Evolutionary conservation across 2,113 vertebrate genomes (phyloP).

Genomic region (Corythornis vintsioides): DNA sequence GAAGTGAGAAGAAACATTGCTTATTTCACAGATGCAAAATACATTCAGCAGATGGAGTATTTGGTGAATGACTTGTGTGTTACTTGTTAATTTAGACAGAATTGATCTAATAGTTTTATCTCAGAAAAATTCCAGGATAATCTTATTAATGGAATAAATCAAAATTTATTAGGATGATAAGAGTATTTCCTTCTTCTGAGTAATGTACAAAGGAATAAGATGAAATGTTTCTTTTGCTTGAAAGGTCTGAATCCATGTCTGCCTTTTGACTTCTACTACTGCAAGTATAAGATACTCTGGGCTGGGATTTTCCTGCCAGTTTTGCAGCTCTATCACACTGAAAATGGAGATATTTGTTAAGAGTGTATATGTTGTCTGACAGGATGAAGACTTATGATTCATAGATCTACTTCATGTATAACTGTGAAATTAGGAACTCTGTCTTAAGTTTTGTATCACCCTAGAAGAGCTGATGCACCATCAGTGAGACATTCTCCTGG

Average conservation of each 20-base stretch:
- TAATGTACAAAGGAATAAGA: not conserved
- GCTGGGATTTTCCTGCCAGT: not conserved
- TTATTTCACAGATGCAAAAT: not conserved
- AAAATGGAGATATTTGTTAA: not conserved
- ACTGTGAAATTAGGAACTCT: not conserved
- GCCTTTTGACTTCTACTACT: not conserved
- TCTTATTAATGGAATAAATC: not conserved
- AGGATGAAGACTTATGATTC: not conserved
- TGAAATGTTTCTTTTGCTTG: not conserved
- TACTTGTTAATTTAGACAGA: not conserved
- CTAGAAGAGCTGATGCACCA: not conserved
- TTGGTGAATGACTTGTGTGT: not conserved
- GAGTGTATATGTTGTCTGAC: not conserved
- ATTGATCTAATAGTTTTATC: not conserved
- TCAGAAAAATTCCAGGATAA: not conserved
- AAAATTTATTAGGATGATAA: too few relatives aligned
- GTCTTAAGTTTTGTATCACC: not conserved
- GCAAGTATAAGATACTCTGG: not conserved
- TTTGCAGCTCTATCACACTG: not conserved
- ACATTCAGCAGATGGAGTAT: not conserved
- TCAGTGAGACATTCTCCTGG: not conserved
- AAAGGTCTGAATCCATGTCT: not conserved
- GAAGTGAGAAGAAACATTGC: not conserved
- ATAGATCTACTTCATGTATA: not conserved
- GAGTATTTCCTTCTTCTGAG: not conserved